Evolutionary conservation across 2,888 invertebrate species (phyloP).

Genomic region (Nomada fabriciana): DNA sequence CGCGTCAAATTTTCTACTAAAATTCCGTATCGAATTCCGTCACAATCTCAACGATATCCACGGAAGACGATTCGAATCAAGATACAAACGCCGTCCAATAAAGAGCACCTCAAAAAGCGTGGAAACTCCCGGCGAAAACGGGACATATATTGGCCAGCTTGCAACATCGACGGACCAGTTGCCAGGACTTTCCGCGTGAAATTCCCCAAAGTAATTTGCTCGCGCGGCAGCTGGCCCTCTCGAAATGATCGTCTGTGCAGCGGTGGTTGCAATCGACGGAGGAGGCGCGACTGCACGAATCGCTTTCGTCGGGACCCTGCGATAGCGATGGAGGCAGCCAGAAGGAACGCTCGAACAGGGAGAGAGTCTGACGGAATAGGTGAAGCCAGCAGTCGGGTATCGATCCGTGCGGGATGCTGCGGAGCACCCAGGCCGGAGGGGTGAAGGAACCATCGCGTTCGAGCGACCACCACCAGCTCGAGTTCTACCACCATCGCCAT

Average conservation of each 20-base stretch:
- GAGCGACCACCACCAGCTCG: constrained; percentile 41
- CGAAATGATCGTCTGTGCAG: constrained; percentile 16
- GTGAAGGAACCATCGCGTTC: constrained; percentile 26
- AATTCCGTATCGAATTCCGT: no score
- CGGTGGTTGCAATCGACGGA: constrained; percentile 41
- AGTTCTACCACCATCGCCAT: constrained; percentile 33
- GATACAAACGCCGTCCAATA: background rate
- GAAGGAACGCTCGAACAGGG: constrained; percentile 10
- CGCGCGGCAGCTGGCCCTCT: constrained; percentile 47
- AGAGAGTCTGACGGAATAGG: constrained; percentile 46
- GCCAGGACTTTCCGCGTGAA: constrained; percentile 23
- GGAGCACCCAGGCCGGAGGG: constrained; percentile 28
- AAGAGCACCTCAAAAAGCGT: background rate
- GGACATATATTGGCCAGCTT: background rate
- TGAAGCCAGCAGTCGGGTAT: constrained; percentile 58
- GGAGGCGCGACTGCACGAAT: constrained; percentile 46
- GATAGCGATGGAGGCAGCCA: constrained; percentile 4
- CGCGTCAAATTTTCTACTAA: background rate
- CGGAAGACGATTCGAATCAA: no score
- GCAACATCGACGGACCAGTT: background rate
- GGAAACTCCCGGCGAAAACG: constrained; percentile 2
- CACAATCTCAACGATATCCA: no score
- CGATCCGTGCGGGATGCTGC: constrained; percentile 67
- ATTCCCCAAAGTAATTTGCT: constrained; percentile 36
- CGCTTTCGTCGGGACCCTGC: constrained; percentile 28